A percentile compares a stretch with the other conserved stretches of the same genome.
phyloP scores from a whole-genome alignment of 2,113 vertebrate genomes.

The Taurulus bubalis region DNA sequence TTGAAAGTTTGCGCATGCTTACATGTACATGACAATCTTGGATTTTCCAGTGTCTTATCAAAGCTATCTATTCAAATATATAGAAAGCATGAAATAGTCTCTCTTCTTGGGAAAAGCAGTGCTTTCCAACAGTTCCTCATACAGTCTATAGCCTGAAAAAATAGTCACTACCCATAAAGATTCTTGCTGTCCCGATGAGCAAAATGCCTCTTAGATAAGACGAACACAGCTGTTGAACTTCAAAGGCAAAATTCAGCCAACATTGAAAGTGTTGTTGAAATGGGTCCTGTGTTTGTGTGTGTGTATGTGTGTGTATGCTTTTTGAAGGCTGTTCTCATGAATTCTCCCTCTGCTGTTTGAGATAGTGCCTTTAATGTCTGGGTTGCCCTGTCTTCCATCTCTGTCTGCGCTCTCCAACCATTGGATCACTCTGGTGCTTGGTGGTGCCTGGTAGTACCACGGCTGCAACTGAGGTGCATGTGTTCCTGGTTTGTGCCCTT shows the following conservation, averaged over 20 bases:
- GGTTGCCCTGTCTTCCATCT: conserved; percentile 48
- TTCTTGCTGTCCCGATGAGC: conserved; percentile 34
- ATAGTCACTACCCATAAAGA: neutral
- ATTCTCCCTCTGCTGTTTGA: conserved; percentile 42
- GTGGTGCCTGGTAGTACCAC: conserved; percentile 52
- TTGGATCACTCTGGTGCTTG: conserved; percentile 49
- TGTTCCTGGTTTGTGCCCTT: conserved; percentile 38
- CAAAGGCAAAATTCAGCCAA: conserved; percentile 64
- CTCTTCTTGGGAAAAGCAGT: neutral
- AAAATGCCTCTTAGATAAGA: conserved; percentile 52
- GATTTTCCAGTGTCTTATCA: neutral
- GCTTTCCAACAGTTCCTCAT: neutral
- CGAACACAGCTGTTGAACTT: conserved; percentile 70
- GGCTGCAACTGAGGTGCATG: conserved; percentile 36
- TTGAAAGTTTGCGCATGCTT: conserved; percentile 3
- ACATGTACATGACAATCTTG: neutral
- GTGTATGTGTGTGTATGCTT: conserved; percentile 13
- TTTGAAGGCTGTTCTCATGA: conserved; percentile 54
- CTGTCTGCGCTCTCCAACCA: conserved; percentile 23
- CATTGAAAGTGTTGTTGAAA: conserved; percentile 47
- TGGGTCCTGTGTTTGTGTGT: neutral
- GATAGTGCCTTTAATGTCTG: conserved; percentile 65
- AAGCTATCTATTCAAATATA: neutral
- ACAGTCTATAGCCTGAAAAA: neutral
- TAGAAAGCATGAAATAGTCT: neutral